phyloP scores from a whole-genome alignment of 2,888 invertebrate genomes.

The Athalia circularis region DNA sequence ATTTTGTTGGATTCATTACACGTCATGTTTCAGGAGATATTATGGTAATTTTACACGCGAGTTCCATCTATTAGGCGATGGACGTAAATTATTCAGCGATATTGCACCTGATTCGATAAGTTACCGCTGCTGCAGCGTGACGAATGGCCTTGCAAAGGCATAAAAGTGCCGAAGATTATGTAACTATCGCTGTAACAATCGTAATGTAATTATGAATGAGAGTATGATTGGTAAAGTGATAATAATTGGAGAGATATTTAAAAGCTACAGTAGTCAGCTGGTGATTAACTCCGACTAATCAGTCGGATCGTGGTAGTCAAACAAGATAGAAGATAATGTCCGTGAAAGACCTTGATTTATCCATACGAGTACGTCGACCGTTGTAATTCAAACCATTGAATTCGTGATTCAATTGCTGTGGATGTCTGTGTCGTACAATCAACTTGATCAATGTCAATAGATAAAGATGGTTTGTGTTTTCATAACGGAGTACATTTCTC shows the following conservation, averaged over 20 bases:
- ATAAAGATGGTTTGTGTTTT: background rate
- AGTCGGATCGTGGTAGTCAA: background rate
- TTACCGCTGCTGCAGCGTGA: no score
- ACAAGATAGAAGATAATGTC: background rate
- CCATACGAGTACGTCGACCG: background rate
- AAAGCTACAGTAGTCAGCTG: background rate
- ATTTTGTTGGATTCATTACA: no score
- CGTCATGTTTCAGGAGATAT: no score
- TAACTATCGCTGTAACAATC: background rate
- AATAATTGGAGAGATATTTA: constrained; percentile 16
- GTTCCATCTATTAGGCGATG: no score
- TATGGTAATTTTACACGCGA: no score
- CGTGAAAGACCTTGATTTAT: constrained; percentile 11
- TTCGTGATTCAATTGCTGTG: background rate
- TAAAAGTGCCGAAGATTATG: background rate
- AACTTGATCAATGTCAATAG: constrained; percentile 6
- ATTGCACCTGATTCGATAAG: no score
- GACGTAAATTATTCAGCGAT: no score
- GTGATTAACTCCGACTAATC: background rate
- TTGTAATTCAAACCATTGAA: background rate
- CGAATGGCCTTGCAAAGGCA: background rate
- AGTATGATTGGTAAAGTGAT: constrained; percentile 15
- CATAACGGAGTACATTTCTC: no score
- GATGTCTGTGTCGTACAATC: background rate
- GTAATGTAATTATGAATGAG: constrained; percentile 22